Evolutionary conservation across 2,888 invertebrate species (phyloP).

Genomic region (Rhyacophila evoluta): DNA sequence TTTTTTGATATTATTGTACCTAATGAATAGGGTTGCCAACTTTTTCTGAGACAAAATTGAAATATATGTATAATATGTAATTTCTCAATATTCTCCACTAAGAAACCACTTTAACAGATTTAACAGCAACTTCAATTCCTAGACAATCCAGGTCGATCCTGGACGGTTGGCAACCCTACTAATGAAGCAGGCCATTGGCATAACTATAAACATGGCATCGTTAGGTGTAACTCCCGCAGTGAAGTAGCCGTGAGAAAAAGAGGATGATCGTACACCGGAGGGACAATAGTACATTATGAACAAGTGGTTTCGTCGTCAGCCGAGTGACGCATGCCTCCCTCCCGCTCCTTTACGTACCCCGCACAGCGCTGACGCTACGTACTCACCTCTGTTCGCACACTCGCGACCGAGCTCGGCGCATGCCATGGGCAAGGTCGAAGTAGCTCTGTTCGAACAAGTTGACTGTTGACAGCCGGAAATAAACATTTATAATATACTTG

Average conservation of each 20-base stretch:
- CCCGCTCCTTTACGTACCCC: not conserved
- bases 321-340: slow-evolving; percentile 26
- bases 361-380: not conserved
- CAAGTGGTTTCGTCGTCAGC: slow-evolving; percentile 15
- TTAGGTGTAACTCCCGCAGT: not conserved
- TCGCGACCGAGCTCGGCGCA: not conserved
- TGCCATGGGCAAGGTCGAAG: slow-evolving; percentile 42
- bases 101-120: no score
- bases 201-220: no score
- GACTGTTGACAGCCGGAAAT: slow-evolving; percentile 29
- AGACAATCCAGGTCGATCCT: no score
- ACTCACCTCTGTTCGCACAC: not conserved
- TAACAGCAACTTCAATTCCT: no score
- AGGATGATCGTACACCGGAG: not conserved
- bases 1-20: no score
- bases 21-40: no score
- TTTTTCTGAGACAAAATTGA: no score
- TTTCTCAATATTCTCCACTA: no score
- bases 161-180: no score
- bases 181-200: no score
- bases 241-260: not conserved
- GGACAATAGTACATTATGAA: not conserved
- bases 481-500: no score
- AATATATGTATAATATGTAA: no score
- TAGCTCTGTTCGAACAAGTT: not conserved